phyloP scores from a whole-genome alignment of 2,113 vertebrate species.

The Semicossyphus pulcher region DNA sequence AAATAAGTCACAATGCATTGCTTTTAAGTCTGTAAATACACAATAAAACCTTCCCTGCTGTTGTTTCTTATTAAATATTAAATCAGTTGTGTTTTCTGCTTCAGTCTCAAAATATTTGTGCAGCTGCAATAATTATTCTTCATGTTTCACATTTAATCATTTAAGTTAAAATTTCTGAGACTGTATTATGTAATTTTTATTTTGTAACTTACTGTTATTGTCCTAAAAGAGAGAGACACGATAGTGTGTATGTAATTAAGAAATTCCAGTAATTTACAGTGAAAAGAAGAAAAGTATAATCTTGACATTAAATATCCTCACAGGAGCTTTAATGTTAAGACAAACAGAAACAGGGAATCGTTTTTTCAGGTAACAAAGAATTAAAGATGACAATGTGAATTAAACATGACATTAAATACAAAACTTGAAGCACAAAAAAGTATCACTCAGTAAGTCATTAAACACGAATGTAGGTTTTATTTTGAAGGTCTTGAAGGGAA shows the following conservation, averaged over 20 bases:
- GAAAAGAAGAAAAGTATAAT: too few relatives aligned
- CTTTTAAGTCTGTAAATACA: conserved; percentile 62
- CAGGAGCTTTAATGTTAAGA: too few relatives aligned
- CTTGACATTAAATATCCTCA: too few relatives aligned
- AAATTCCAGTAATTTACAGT: too few relatives aligned
- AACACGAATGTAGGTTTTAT: conserved; percentile 10
- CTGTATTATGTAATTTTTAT: background rate
- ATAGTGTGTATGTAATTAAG: too few relatives aligned
- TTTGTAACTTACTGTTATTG: background rate
- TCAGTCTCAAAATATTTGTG: conserved; percentile 8
- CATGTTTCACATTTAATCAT: background rate
- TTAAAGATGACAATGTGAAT: too few relatives aligned
- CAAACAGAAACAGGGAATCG: too few relatives aligned
- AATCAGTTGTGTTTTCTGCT: conserved; percentile 32
- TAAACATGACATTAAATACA: too few relatives aligned
- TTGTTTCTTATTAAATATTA: conserved; percentile 52
- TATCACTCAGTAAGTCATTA: too few relatives aligned
- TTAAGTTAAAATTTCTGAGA: background rate
- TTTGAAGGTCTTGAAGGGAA: conserved; percentile 41
- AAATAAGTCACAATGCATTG: conserved; percentile 43
- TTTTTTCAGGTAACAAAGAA: too few relatives aligned
- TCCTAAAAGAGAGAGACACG: too few relatives aligned
- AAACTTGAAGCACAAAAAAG: too few relatives aligned
- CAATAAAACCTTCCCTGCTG: conserved; percentile 46
- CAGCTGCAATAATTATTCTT: background rate